Base-by-base conservation (phyloP, 2,113 vertebrate genomes). In the Amblyornis subalaris region DNA sequence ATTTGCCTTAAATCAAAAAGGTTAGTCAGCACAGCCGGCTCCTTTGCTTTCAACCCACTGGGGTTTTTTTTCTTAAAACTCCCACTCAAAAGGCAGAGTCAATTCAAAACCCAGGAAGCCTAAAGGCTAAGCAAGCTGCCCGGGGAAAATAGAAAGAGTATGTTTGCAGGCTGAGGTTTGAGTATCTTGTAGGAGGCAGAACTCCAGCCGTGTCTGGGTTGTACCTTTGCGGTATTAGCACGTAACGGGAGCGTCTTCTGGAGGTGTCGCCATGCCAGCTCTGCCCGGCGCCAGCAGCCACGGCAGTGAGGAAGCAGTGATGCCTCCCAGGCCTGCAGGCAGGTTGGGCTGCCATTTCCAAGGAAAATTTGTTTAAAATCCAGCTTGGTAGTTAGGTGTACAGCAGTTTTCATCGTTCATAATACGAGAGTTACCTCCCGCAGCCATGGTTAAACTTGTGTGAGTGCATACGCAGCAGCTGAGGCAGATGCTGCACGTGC, bases 81-180 rank as follows among this genome's bases (percentile, higher is more conserved):
- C 95, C 90, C 82, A 80, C 81, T 95, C 96, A 82, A 90, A 95
- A 94, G 75, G 92, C 92, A 94, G 65, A 90, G 86, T 95, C 85
- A 78, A 26, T 88, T 94, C 79, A 89, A 83, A 85, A 81, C 50
- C 80, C 88, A 38, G 67, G 55, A 82, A 57, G 61, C 88, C 88
- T 90, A 71, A 95, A 94, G 82, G 82, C 44, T 66, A 83, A 92
- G 84, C 75, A 90, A 80, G 75, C 87, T 84, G 75, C 66, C 85
- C 15, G 3, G 93, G 88, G 88, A 89, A 96, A 95, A 95, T 58
- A 91, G 70, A 81, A 90, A 92, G 80, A 69, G 38, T 64, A 33
- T 76, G 69, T 78, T 84, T 94, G 64, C 77, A 88, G 48, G 62
- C 24, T 89, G 72, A 86, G 93, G 65, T 80, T 45, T 81, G 85